Conservation (phyloP, 1,140 invertebrate species). For the Copidosoma floridanum region DNA sequence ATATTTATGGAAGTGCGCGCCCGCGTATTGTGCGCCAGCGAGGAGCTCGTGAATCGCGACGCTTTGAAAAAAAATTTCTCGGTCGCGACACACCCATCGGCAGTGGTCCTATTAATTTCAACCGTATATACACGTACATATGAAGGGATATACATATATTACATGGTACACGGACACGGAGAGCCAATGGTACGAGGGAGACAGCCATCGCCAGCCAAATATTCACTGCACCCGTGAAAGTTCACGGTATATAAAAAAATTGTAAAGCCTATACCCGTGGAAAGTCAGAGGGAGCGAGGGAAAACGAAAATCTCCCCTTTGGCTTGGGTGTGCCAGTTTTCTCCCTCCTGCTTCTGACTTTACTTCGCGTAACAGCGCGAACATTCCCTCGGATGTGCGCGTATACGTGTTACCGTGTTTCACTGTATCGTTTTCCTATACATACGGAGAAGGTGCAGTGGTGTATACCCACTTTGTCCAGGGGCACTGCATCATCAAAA, state of each 20-base stretch:
- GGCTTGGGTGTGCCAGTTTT: too few relatives aligned
- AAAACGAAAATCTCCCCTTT: slow-evolving; percentile 10
- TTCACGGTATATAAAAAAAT: slow-evolving; percentile 11
- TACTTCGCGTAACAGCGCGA: slow-evolving; percentile 9
- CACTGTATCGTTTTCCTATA: background rate
- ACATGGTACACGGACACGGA: too few relatives aligned
- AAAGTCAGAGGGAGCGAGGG: background rate
- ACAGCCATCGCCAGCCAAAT: slow-evolving; percentile 12
- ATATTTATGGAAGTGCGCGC: background rate
- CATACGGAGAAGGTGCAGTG: background rate
- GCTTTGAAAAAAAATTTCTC: slow-evolving; percentile 1
- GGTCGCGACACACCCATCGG: slow-evolving; percentile 1
- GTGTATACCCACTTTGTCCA: too few relatives aligned
- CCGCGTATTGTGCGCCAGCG: too few relatives aligned
- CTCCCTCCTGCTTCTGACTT: background rate
- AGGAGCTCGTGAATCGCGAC: background rate
- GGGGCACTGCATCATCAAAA: too few relatives aligned
- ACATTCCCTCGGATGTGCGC: slow-evolving; percentile 3
- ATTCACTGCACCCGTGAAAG: slow-evolving; percentile 19
- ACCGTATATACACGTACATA: too few relatives aligned
- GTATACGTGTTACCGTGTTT: too few relatives aligned
- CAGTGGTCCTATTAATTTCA: slow-evolving; percentile 15
- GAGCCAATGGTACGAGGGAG: too few relatives aligned
- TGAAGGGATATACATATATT: too few relatives aligned
- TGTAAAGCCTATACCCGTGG: too few relatives aligned